Conservation (phyloP, 2,113 vertebrate species). For the Limanda limanda region DNA sequence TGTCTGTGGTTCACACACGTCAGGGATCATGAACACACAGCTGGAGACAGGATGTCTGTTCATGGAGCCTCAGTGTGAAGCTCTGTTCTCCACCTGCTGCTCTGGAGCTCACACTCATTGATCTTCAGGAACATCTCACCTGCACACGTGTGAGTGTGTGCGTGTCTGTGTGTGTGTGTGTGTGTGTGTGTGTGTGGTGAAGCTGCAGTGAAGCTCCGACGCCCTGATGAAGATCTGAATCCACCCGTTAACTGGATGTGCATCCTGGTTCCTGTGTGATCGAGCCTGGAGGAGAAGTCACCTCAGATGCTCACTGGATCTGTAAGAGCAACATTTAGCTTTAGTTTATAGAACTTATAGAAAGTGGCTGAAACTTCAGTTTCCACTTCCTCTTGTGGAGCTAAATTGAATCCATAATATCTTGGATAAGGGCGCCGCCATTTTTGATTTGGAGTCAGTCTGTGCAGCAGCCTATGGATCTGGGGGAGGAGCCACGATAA, state of each 20-base stretch:
- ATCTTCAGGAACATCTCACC: slow-evolving; percentile 30
- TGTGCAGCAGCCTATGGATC: no score
- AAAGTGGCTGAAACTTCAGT: no score
- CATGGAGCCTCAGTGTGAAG: not conserved
- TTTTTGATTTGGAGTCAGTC: no score
- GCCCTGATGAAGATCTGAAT: slow-evolving; percentile 18
- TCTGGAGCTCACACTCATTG: slow-evolving; percentile 34
- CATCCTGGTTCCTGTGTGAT: slow-evolving; percentile 6
- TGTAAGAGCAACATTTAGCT: no score
- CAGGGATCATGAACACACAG: not conserved
- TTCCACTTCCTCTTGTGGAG: no score
- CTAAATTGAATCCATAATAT: no score
- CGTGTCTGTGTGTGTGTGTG: no score
- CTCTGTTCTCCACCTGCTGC: slow-evolving; percentile 17
- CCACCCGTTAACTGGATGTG: slow-evolving; percentile 32
- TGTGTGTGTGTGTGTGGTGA: not conserved
- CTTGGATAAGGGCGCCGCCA: no score
- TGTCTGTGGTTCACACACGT: no score
- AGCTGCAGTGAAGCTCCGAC: slow-evolving; percentile 22
- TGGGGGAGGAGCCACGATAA: no score
- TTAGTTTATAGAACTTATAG: no score
- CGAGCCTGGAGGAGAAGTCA: not conserved
- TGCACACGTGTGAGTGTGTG: slow-evolving; percentile 27
- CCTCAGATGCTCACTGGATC: not conserved
- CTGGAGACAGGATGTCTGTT: not conserved